Evolutionary conservation across 2,797 vertebrate genomes (phyloP).

Genomic region (Dromococcyx pavoninus): DNA sequence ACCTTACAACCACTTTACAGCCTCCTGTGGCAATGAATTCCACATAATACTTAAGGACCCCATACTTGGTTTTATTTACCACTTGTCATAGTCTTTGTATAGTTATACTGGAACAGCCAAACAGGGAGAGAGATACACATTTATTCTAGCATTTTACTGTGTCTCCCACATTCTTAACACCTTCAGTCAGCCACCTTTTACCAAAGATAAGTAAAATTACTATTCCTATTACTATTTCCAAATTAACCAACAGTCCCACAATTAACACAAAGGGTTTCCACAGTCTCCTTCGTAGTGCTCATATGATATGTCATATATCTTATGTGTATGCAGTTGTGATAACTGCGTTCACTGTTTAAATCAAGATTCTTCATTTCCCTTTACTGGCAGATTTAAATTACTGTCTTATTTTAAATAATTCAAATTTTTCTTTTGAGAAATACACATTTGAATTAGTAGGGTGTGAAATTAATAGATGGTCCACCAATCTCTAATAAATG

Average conservation of each 20-base stretch:
- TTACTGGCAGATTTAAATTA: not conserved
- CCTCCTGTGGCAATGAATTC: slow-evolving; percentile 48
- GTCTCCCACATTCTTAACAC: not conserved
- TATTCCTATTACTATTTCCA: not conserved
- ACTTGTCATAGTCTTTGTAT: not conserved
- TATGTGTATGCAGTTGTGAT: not conserved
- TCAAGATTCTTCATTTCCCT: not conserved
- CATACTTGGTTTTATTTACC: slow-evolving; percentile 34
- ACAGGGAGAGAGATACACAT: not conserved
- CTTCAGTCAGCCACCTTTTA: not conserved
- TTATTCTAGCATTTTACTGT: not conserved
- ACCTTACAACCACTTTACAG: slow-evolving; percentile 47
- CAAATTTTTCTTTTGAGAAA: not conserved
- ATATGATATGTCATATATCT: not conserved
- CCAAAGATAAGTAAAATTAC: not conserved
- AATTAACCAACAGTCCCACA: not conserved
- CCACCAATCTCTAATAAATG: not conserved
- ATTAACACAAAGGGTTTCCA: not conserved
- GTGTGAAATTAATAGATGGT: not conserved
- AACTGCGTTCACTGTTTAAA: not conserved
- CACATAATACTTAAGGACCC: slow-evolving; percentile 34
- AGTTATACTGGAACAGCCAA: not conserved
- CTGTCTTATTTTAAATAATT: not conserved
- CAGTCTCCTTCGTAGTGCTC: not conserved
- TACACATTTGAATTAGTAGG: not conserved